Evolutionary conservation across 2,113 vertebrate genomes (phyloP).

Genomic region (Scartelaos histophorus): DNA sequence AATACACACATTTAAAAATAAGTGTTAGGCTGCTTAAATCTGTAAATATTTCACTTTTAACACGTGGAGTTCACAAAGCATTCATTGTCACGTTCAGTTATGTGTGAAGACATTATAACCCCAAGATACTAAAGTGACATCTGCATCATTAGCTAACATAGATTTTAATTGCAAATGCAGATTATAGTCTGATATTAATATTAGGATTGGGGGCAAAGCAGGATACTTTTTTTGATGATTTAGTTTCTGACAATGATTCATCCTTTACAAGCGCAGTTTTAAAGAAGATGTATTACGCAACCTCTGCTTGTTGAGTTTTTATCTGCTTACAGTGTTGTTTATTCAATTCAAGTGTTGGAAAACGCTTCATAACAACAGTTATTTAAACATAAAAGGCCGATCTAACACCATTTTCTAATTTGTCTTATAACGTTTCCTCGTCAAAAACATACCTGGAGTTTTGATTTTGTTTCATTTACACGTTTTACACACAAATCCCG

Average conservation of each 20-base stretch:
- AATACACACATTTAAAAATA: neutral
- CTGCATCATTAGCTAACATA: neutral
- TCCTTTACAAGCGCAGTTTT: neutral
- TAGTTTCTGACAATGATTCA: neutral
- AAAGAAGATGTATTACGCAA: neutral
- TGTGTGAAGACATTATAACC: neutral
- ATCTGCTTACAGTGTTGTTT: neutral
- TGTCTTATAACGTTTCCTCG: too few species aligned
- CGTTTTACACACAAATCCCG: too few species aligned
- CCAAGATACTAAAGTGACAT: neutral
- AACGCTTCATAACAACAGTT: too few species aligned
- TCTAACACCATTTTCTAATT: too few species aligned
- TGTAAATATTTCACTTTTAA: neutral
- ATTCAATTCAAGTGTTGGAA: neutral
- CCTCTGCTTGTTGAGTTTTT: neutral
- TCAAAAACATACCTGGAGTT: too few species aligned
- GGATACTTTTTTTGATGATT: neutral
- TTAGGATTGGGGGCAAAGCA: neutral
- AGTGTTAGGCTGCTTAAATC: neutral
- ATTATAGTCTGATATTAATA: neutral
- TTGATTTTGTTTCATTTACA: too few species aligned
- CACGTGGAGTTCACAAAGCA: neutral
- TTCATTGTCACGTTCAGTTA: neutral
- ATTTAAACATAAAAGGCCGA: too few species aligned
- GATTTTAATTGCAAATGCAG: slow-evolving; percentile 5